These are phyloP conservation scores for Panulirus ornatus DNA, from an alignment of 1,140 invertebrate genomes.

Conservation along the genomic window DNA sequence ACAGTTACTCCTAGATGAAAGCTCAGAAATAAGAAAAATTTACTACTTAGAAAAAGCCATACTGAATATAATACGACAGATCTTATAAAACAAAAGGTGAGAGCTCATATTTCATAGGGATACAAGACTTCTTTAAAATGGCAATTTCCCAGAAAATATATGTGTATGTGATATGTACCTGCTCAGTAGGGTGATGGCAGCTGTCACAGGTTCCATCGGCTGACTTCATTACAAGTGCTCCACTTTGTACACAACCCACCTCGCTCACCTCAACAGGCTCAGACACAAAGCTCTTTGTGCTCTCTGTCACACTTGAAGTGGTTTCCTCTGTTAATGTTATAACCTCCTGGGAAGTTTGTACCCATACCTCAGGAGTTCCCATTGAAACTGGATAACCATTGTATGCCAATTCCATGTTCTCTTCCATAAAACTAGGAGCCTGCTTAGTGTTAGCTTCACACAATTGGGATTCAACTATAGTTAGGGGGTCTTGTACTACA, in stretches of 20 bases:
- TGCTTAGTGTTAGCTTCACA: conserved; percentile 32
- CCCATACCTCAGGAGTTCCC: conserved; percentile 4
- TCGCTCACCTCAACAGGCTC: conserved; percentile 65
- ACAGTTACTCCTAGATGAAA: conserved; percentile 48
- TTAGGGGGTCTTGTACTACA: conserved; percentile 55
- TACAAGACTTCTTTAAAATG: conserved; percentile 20
- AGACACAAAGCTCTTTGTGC: conserved; percentile 21
- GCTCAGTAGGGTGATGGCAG: conserved; percentile 53
- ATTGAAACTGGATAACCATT: not conserved
- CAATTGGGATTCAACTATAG: conserved; percentile 36
- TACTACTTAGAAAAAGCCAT: conserved; percentile 4
- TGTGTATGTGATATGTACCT: conserved; percentile 58
- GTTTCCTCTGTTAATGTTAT: conserved; percentile 1
- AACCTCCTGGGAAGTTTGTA: not conserved
- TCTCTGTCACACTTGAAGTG: conserved; percentile 41
- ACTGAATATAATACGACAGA: not conserved
- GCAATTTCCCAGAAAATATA: conserved; percentile 12
- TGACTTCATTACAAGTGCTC: conserved; percentile 54
- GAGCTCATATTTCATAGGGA: conserved; percentile 33
- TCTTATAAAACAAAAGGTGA: not conserved
- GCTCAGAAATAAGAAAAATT: conserved; percentile 13
- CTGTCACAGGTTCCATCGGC: conserved; percentile 60
- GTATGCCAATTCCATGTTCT: conserved; percentile 2
- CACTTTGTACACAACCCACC: conserved; percentile 51
- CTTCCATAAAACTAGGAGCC: conserved; percentile 15